Percentiles rank a stretch among this genome's conserved stretches.
Evolutionary conservation across 2,797 vertebrate genomes (phyloP).

Genomic region (Xyrichtys novacula): DNA sequence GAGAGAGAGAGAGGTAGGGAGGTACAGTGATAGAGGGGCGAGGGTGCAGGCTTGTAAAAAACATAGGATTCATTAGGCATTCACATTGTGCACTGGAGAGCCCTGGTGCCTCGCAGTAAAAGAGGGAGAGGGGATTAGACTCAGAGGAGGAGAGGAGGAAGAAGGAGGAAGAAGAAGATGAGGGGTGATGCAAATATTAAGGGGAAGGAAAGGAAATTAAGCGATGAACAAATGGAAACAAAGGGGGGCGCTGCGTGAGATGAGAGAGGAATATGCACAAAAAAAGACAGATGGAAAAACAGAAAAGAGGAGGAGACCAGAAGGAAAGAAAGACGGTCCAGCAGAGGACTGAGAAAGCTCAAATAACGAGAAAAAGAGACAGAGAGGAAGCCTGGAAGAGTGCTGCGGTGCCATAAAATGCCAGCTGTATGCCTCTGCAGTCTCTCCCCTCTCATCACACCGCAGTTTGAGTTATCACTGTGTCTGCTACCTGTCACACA

Average conservation of each 20-base stretch:
- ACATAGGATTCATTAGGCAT: slow-evolving; percentile 71
- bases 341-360: background rate
- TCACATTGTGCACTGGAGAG: slow-evolving; percentile 65
- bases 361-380: slow-evolving; percentile 10
- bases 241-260: background rate
- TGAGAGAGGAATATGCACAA: slow-evolving; percentile 2
- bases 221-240: slow-evolving; percentile 17
- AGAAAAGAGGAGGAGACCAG: too few species aligned
- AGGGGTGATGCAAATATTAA: slow-evolving; percentile 24
- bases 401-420: slow-evolving; percentile 71
- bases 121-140: slow-evolving; percentile 49
- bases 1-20: slow-evolving; percentile 1
- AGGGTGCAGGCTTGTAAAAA: slow-evolving; percentile 62
- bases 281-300: background rate
- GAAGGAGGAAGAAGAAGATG: background rate
- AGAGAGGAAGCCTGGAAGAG: slow-evolving; percentile 43
- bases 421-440: slow-evolving; percentile 74
- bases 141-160: background rate
- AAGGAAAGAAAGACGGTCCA: background rate
- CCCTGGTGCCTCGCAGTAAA: slow-evolving; percentile 56
- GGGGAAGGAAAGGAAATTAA: slow-evolving; percentile 18
- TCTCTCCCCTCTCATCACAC: slow-evolving; percentile 63
- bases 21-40: too few species aligned
- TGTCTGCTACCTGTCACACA: slow-evolving; percentile 50
- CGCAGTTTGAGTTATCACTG: slow-evolving; percentile 62